Percentiles rank a stretch among this genome's conserved stretches.
Evolutionary conservation across 2,113 vertebrate species (phyloP).

Genomic region (Tetrax tetrax): DNA sequence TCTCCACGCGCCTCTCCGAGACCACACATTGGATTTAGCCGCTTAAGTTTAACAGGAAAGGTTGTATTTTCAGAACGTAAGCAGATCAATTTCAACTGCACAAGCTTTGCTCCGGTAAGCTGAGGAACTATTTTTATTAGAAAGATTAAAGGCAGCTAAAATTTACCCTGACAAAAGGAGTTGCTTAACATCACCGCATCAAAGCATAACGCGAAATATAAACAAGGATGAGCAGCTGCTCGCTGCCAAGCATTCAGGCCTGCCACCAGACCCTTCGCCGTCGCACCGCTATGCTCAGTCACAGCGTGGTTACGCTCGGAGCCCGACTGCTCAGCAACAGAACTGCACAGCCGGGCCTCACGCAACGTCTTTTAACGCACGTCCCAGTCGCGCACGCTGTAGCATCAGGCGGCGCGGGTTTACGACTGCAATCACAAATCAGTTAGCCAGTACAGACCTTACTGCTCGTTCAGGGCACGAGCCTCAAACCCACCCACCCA

Average conservation of each 20-base stretch:
- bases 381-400: background rate
- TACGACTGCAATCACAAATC: background rate
- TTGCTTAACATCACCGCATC: constrained; percentile 28
- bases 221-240: background rate
- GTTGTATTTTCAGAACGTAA: background rate
- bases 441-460: background rate
- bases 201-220: background rate
- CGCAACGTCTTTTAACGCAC: background rate
- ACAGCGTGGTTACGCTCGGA: background rate
- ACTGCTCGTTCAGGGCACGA: background rate
- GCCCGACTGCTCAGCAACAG: background rate
- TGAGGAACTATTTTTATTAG: constrained; percentile 40
- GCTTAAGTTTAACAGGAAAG: background rate
- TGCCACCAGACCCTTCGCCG: background rate
- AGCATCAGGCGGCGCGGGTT: background rate
- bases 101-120: background rate
- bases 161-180: constrained; percentile 44
- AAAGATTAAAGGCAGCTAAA: constrained; percentile 55
- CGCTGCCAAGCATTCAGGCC: background rate
- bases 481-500: background rate
- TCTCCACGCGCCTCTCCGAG: background rate
- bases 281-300: background rate
- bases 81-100: background rate
- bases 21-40: background rate
- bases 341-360: background rate